Evolutionary conservation across 2,113 vertebrate genomes (phyloP), one percentile per base, ranked within the genome.

Genomic region (rabbit (Oryctolagus cuniculus)): DNA sequence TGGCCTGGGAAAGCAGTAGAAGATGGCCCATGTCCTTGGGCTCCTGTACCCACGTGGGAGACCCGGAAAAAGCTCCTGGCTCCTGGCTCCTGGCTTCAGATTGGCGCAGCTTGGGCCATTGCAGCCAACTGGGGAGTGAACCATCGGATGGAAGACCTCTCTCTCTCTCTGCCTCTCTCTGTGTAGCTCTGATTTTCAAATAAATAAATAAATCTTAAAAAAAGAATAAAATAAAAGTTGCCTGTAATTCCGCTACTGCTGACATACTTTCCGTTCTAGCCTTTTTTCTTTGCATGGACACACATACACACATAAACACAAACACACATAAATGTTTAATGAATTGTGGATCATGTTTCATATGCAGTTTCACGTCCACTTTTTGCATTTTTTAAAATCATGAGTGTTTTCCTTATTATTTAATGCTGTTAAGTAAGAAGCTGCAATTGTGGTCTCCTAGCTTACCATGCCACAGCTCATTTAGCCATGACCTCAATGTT

Each of bases 401-500:
- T 51, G 63, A 73, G 4, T 24, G 81, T 91, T 93, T 93, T 80
- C 25, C 21, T 90, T 78, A 84, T 82, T 77, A 70, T 89, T 88
- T 94, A 94, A 16, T 74, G 12, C 61, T 91, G 13, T 81, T 94
- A 44, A 44, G 44, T 51, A 80, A 96, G 85, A 89, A 72, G 70
- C 77, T 81, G 7, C 44, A 90, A 85, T 70, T 72, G 66, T 22
- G 74, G 21, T 85, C 83, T 83, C 36, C 58, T 79, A 31, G 93
- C 86, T 84, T 66, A 91, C 13, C 63, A 27, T 49, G 53, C 12
- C 36, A 38, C 5, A 77, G 81, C 79, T 78, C 77, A 73, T 88
- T 79, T 93, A 89, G 89, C 49, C 16, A 36, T 91, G 91, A 87
- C 55, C 64, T 83, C 77, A 77, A 16, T 83, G n/a, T 73, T 96